Evolutionary conservation across 2,888 invertebrate genomes (phyloP).

Genomic region (Sminthurinus aureus): DNA sequence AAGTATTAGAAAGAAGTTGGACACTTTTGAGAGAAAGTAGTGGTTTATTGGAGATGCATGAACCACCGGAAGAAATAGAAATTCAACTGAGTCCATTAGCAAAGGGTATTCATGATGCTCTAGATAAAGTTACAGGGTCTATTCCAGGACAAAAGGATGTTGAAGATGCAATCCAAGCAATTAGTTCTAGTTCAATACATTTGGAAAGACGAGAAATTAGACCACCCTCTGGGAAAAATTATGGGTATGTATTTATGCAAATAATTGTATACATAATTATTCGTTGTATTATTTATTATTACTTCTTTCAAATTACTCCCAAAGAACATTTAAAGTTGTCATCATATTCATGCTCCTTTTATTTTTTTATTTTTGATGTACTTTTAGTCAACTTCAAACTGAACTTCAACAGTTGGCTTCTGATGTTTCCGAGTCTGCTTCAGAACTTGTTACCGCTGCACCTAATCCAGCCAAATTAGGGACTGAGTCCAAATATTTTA

Average conservation of each 20-base stretch:
- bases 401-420: conserved; percentile 86
- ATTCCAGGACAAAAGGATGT: conserved; percentile 93
- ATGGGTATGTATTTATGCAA: conserved; percentile 45
- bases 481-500: conserved; percentile 78
- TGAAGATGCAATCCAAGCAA: conserved; percentile 85
- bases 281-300: too few species aligned
- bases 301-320: too few species aligned
- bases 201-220: conserved; percentile 66
- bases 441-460: conserved; percentile 62
- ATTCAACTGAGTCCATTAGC: conserved; percentile 75
- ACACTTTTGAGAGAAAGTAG: conserved; percentile 83
- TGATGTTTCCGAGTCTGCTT: conserved; percentile 77
- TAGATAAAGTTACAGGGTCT: conserved; percentile 79
- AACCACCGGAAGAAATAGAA: conserved; percentile 68
- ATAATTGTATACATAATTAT: too few species aligned
- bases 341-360: neutral
- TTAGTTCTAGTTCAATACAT: conserved; percentile 74
- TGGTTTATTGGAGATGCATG: conserved; percentile 74
- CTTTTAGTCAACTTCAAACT: conserved; percentile 76
- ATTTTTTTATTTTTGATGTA: neutral
- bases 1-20: conserved; percentile 80
- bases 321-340: neutral
- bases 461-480: conserved; percentile 75
- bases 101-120: conserved; percentile 69
- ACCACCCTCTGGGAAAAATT: conserved; percentile 51